A percentile compares a stretch with the other conserved stretches of the same genome.
Conservation (phyloP, 2,797 vertebrate species). For the Rhadinocentrus ornatus region DNA sequence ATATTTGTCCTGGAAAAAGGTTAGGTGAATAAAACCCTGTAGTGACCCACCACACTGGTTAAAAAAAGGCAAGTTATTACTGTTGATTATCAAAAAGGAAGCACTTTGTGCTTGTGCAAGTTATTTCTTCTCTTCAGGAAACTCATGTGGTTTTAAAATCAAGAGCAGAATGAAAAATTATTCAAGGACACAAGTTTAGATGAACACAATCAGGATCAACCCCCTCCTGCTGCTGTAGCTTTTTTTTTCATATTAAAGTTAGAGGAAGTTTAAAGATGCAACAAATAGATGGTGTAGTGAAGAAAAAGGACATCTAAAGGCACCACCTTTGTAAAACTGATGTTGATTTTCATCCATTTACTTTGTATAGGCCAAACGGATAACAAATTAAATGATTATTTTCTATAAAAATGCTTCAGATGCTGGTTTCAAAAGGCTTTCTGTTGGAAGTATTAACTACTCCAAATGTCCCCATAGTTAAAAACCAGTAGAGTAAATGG, state of each 20-base stretch:
- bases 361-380: background rate
- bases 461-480: background rate
- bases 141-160: slow-evolving; percentile 1
- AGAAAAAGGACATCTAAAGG: slow-evolving; percentile 5
- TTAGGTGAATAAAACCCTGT: slow-evolving; percentile 15
- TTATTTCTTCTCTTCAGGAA: slow-evolving; percentile 1
- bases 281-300: background rate
- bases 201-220: background rate
- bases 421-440: background rate
- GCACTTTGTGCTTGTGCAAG: background rate
- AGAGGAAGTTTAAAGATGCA: background rate
- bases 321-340: slow-evolving; percentile 2
- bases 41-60: background rate
- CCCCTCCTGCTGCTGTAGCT: background rate
- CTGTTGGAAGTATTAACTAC: background rate
- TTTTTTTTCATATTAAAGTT: background rate
- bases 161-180: slow-evolving; percentile 6
- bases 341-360: background rate
- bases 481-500: slow-evolving; percentile 42
- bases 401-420: background rate
- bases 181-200: slow-evolving; percentile 1
- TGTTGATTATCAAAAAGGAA: slow-evolving; percentile 5
- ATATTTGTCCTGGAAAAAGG: slow-evolving; percentile 4
- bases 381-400: background rate
- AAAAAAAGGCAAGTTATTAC: background rate